Evolutionary conservation across 2,888 invertebrate genomes (phyloP), one percentile per base, ranked within the genome.

Genomic region (Lumbricus terrestris): DNA sequence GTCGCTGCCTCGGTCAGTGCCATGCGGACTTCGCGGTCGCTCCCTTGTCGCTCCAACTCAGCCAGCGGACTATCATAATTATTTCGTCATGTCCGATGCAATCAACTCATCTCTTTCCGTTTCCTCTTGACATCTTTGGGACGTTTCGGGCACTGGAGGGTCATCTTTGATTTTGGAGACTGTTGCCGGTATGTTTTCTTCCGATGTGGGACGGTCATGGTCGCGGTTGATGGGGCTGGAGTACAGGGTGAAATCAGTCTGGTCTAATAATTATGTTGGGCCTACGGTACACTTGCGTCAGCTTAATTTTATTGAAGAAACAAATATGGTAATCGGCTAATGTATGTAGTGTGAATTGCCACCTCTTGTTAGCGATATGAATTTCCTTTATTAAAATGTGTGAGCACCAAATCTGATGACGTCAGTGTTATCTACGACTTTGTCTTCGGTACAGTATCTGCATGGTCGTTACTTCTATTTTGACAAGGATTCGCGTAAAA

Each of bases 241-340:
- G 91, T 93, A 93, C 38, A 93, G 91, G 23, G 93, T 93, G 35
- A 93, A n/a, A n/a, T n/a, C n/a, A n/a, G n/a, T n/a, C n/a, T n/a
- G n/a, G n/a, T n/a, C n/a, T n/a, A n/a, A n/a, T n/a, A n/a, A n/a
- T n/a, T n/a, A n/a, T n/a, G n/a, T n/a, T n/a, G n/a, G n/a, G n/a
- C n/a, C n/a, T n/a, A n/a, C n/a, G n/a, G n/a, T n/a, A n/a, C n/a
- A n/a, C n/a, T n/a, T n/a, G n/a, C n/a, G n/a, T n/a, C n/a, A n/a
- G n/a, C n/a, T n/a, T n/a, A n/a, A n/a, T n/a, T n/a, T n/a, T n/a
- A n/a, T n/a, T n/a, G n/a, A n/a, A n/a, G n/a, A n/a, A n/a, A n/a
- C n/a, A n/a, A n/a, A n/a, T n/a, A n/a, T n/a, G n/a, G n/a, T n/a
- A n/a, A n/a, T n/a, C n/a, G n/a, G n/a, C n/a, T n/a, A n/a, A n/a